Evolutionary conservation across 2,888 invertebrate genomes (phyloP), one percentile per base, ranked within the genome.

Genomic region (Pseudococcus jackbeardsleyi): DNA sequence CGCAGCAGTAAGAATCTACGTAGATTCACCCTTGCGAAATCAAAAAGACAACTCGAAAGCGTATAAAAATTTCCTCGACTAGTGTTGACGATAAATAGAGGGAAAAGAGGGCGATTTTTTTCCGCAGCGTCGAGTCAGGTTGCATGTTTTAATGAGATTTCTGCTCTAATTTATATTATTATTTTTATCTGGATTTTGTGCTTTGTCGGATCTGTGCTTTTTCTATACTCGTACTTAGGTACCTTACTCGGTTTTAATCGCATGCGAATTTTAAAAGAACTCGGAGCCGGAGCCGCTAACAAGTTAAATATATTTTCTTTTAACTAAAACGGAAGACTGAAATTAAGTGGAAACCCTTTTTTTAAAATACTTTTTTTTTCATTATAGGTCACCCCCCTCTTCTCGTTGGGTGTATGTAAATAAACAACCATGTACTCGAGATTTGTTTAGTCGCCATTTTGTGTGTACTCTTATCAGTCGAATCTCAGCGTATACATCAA

Each of bases 271-370:
- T 85, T 26, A 85, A 85, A 33, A 50, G 84, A 48, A 22, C 50
- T 33, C 84, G 26, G 26, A 33, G 26, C 26, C 26, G 26, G 84
- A 50, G 22, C 84, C 84, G 84, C 54, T 85, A 85, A 85, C 84
- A 85, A 85, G 84, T 85, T 85, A 85, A 54, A 85, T 85, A 85
- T 85, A 85, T 85, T 85, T 85, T 50, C 84, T 85, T 85, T 48
- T 50, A 50, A 54, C 48, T 54, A 26, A 85, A 85, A 85, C 84
- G 84, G 84, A 85, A 85, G 54, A 85, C 54, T 85, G 84, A 85
- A 85, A 85, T 48, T 85, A 85, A 85, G 54, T 50, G 22, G 77
- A 26, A 77, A 85, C 84, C 84, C 84, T 85, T 85, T 54, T 85
- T 54, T 54, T 85, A 2, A 19, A 22, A 26, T 54, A 22, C 54